Base-by-base conservation (phyloP, 2,888 invertebrate species). In the Amblyteles armatorius region DNA sequence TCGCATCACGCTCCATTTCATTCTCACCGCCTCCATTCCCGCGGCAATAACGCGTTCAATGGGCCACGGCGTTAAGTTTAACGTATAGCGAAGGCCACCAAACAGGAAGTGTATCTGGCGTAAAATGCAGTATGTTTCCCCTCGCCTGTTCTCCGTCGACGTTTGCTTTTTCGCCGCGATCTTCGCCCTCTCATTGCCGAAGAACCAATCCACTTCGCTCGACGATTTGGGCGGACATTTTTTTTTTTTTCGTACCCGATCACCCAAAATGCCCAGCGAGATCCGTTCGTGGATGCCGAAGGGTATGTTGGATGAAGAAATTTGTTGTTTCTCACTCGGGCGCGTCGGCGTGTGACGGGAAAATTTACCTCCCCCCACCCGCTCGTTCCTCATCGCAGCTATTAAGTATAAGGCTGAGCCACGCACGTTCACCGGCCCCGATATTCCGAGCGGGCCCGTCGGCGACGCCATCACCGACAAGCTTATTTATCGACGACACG, bases 261-360 rank as follows among this genome's bases (percentile, higher is more conserved):
- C 16, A 48, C 13, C 44, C 16, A 16, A 48, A 48, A 48, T 48
- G 16, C 44, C 16, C 44, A 4, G 16, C 16, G 13, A 48, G 3
- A 48, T 48, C 44, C 44, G 16, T 16, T 48, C 44, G 44, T 48
- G 0, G 13, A 48, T 1, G 3, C 1, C 44, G 9, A 5, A 9
- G 29, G 71, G 11, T 52, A 36, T 36, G 4, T 63, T 16, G 19
- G 7, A 74, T 71, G 55, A 44, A 79, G 50, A 65, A 63, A 63
- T 40, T 84, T 88, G 79, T 88, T 85, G 89, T 91, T 90, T 89
- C 84, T 88, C 90, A 87, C 85, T 84, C 80, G 85, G 83, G 63
- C 86, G 88, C 57, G 13, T 72, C 69, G 87, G 81, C 84, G 89
- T 90, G 89, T 88, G 89, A 88, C 84, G 86, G 87, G 86, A 88